Evolutionary conservation across 2,888 invertebrate species (phyloP).

Genomic region (Strigamia maritima): DNA sequence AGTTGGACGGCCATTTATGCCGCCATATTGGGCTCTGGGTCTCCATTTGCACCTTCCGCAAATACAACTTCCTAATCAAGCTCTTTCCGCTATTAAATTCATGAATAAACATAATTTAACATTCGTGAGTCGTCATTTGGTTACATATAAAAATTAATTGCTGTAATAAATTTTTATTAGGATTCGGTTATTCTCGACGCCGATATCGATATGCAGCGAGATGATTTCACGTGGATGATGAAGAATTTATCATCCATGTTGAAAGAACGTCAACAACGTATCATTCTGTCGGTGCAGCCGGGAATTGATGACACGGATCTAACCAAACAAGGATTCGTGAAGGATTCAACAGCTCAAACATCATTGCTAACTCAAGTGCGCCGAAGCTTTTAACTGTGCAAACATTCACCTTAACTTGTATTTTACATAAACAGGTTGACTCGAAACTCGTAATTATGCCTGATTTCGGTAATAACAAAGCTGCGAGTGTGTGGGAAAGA

Average conservation of each 20-base stretch:
- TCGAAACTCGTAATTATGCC: not conserved
- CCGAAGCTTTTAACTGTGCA: not conserved
- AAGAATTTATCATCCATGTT: not conserved
- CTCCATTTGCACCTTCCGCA: constrained; percentile 51
- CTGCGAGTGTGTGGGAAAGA: not conserved
- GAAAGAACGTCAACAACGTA: not conserved
- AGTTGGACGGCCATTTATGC: constrained; percentile 44
- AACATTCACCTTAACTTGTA: no score
- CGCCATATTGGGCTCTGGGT: constrained; percentile 55
- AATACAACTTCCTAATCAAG: constrained; percentile 44
- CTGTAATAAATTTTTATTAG: not conserved
- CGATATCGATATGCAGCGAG: not conserved
- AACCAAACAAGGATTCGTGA: not conserved
- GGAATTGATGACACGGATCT: not conserved
- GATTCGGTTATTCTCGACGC: not conserved
- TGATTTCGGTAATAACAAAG: not conserved
- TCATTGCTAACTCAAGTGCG: not conserved
- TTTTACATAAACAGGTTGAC: not conserved
- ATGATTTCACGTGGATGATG: not conserved
- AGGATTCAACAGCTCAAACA: not conserved
- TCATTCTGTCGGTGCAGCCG: not conserved
- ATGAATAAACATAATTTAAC: constrained; percentile 7
- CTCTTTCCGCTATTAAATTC: not conserved
- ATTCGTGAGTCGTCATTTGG: no score
- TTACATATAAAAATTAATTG: no score